These are phyloP conservation scores for Cinclus mexicanus DNA, from an alignment of 2,113 vertebrate genomes.

Conservation along the genomic window DNA sequence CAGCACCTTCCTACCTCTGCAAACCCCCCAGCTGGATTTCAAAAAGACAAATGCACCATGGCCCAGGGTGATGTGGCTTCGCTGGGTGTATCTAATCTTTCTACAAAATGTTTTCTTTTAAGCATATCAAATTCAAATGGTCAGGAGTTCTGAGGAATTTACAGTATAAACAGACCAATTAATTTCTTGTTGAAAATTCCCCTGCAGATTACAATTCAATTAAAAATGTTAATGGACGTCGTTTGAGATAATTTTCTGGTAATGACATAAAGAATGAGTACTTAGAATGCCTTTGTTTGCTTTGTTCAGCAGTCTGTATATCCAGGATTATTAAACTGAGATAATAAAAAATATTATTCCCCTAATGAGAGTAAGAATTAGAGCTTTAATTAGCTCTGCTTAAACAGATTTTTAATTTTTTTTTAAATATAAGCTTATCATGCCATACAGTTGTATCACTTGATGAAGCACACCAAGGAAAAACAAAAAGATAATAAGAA, in stretches of 20 bases:
- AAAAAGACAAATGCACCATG: neutral
- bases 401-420: neutral
- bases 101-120: neutral
- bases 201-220: neutral
- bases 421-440: neutral
- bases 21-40: neutral
- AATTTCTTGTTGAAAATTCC: neutral
- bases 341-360: neutral
- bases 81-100: neutral
- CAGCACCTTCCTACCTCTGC: neutral
- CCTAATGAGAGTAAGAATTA: neutral
- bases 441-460: neutral
- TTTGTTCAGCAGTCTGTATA: neutral
- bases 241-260: neutral
- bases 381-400: neutral
- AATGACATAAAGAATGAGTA: neutral
- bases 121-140: neutral
- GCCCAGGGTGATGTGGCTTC: neutral
- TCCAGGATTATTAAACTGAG: neutral
- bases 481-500: neutral
- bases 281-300: neutral
- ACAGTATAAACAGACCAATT: neutral
- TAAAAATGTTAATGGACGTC: neutral
- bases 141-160: neutral
- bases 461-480: neutral